Conservation (phyloP, 2,113 vertebrate species). For the Mesembrinibis cayennensis region DNA sequence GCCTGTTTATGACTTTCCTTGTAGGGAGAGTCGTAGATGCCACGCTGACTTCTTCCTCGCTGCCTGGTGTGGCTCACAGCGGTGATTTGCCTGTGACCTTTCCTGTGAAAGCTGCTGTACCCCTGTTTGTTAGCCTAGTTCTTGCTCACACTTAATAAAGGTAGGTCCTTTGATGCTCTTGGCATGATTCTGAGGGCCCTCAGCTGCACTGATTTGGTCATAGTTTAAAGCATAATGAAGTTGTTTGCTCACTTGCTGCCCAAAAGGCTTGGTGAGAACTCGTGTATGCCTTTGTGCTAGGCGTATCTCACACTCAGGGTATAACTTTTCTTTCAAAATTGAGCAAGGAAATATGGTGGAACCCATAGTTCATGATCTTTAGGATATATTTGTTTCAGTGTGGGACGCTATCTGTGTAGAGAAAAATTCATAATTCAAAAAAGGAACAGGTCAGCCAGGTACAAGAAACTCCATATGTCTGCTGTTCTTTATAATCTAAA, state of each 20-base stretch:
- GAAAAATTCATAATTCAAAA: background rate
- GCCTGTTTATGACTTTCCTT: background rate
- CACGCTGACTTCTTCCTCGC: accelerated
- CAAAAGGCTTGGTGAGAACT: background rate
- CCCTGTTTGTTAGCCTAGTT: background rate
- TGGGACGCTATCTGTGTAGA: background rate
- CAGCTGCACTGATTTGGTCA: background rate
- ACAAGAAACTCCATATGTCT: background rate
- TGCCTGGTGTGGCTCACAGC: background rate
- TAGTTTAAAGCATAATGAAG: background rate
- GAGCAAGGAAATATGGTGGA: background rate
- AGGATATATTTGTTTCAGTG: background rate
- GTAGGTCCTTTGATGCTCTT: background rate
- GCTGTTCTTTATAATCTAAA: background rate
- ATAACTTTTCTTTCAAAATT: background rate
- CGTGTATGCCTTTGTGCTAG: background rate
- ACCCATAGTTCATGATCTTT: background rate
- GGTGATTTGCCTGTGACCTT: background rate
- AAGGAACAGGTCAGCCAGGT: background rate
- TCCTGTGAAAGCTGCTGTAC: background rate
- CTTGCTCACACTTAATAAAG: background rate
- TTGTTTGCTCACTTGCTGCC: background rate
- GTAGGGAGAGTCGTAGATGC: background rate
- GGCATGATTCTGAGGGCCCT: background rate
- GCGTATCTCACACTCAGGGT: background rate